Conservation (phyloP, 1,140 invertebrate species). For the Batillaria attramentaria region DNA sequence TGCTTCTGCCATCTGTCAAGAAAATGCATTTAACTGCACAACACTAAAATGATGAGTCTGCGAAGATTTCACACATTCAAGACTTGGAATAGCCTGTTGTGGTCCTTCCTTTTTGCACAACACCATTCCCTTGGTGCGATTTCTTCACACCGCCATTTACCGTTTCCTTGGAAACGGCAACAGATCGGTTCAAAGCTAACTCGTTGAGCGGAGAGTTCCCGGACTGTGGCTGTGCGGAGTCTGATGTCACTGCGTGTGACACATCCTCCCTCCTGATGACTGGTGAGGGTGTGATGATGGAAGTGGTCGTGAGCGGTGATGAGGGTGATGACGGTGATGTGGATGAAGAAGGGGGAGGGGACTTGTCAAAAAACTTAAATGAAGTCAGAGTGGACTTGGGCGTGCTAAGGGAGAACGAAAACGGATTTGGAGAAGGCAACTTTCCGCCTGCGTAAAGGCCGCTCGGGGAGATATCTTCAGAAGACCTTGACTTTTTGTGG, state of each 20-base stretch:
- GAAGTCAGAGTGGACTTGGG: slow-evolving; percentile 62
- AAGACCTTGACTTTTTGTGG: slow-evolving; percentile 54
- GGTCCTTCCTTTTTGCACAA: too few relatives aligned
- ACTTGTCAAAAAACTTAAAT: slow-evolving; percentile 61
- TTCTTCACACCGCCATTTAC: not conserved
- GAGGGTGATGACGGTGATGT: not conserved
- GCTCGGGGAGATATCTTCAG: slow-evolving; percentile 55
- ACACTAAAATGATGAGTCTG: too few relatives aligned
- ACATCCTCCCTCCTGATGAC: not conserved
- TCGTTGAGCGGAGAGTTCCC: not conserved
- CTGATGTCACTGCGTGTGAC: not conserved
- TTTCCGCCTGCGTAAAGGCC: slow-evolving; percentile 32
- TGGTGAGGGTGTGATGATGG: slow-evolving; percentile 7
- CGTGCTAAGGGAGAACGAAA: slow-evolving; percentile 64
- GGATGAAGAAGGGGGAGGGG: not conserved
- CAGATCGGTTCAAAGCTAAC: not conserved
- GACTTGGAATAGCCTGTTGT: too few relatives aligned
- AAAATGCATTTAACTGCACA: too few relatives aligned
- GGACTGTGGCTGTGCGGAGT: too few relatives aligned
- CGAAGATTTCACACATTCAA: too few relatives aligned
- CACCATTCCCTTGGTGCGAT: not conserved
- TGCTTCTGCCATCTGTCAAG: too few relatives aligned
- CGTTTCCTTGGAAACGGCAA: not conserved
- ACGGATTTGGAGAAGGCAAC: slow-evolving; percentile 50
- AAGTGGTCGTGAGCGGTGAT: not conserved